These are phyloP conservation scores for Pollicipes pollicipes DNA, from an alignment of 1,140 invertebrate species.

Conservation along the genomic window DNA sequence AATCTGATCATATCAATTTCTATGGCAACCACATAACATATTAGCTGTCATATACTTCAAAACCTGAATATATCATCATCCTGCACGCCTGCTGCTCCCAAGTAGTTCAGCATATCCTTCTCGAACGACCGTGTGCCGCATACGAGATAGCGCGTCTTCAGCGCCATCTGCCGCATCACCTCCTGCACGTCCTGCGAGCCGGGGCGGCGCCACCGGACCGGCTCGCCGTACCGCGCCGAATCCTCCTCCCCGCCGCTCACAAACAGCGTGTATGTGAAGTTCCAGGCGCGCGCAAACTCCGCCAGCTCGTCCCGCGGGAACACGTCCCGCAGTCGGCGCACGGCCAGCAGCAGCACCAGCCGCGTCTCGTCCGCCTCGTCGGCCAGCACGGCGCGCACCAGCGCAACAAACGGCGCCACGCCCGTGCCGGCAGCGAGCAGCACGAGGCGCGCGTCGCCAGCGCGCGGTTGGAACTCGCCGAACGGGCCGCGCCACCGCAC, in stretches of 20 bases:
- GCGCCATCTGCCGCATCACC: background rate
- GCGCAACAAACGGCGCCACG: background rate
- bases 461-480: background rate
- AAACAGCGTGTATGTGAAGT: constrained; percentile 6
- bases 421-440: constrained; percentile 3
- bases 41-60: too few species aligned
- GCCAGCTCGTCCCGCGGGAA: background rate
- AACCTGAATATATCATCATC: background rate
- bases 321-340: constrained; percentile 6
- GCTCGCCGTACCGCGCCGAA: background rate
- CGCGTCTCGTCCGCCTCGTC: constrained; percentile 5
- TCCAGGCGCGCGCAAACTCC: constrained; percentile 2
- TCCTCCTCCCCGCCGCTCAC: background rate
- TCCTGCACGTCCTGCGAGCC: background rate
- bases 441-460: background rate
- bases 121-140: background rate
- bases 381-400: background rate
- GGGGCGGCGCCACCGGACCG: background rate
- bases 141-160: background rate
- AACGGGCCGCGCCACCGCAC: background rate
- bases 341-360: constrained; percentile 3
- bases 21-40: too few species aligned
- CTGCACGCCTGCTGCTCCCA: background rate
- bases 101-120: background rate
- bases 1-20: too few species aligned